A percentile compares a stretch with the other conserved stretches of the same genome.
Conservation (phyloP, 2,113 vertebrate species). For the Asarcornis scutulata region DNA sequence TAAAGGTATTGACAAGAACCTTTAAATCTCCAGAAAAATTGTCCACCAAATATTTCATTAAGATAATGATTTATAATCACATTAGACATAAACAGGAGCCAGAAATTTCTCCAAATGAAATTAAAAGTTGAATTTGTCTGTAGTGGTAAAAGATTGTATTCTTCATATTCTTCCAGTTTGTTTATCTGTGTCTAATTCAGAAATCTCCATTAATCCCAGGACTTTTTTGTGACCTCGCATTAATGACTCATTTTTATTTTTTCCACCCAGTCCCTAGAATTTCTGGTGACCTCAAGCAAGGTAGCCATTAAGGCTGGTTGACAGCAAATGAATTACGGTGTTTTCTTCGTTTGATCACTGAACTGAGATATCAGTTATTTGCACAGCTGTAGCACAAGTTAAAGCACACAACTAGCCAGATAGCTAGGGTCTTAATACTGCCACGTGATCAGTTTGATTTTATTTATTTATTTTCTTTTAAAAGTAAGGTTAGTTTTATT, state of each 20-base stretch:
- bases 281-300: neutral
- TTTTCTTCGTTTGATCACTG: neutral
- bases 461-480: neutral
- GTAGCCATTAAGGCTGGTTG: neutral
- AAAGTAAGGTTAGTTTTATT: neutral
- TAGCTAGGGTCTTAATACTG: neutral
- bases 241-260: neutral
- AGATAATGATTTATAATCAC: neutral
- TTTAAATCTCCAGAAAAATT: neutral
- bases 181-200: neutral
- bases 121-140: neutral
- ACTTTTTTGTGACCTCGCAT: neutral
- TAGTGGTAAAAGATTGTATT: neutral
- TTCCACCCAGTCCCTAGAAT: neutral
- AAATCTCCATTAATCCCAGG: neutral
- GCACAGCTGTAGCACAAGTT: conserved; percentile 8
- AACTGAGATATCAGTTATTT: neutral
- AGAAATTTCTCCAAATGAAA: neutral
- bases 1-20: neutral
- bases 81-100: neutral
- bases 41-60: neutral
- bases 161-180: neutral
- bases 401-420: neutral
- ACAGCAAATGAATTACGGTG: neutral
- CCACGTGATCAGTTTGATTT: neutral